Conservation (phyloP, 2,113 vertebrate genomes). For the Tychaedon coryphoeus region DNA sequence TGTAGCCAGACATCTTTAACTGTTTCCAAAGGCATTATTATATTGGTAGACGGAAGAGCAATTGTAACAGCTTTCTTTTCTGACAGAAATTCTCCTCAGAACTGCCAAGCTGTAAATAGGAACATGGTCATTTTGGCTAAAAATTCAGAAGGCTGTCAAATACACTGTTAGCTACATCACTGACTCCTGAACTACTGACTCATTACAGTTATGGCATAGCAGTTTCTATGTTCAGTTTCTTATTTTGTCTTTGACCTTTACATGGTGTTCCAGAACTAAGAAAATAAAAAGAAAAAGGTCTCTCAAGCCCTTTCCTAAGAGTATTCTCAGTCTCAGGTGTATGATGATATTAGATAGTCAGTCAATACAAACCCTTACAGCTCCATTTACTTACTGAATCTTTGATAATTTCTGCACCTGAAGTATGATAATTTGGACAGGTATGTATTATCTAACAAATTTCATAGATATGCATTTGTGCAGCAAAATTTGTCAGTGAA, state of each 20-base stretch:
- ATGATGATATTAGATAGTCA: neutral
- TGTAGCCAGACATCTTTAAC: neutral
- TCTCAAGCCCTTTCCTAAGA: neutral
- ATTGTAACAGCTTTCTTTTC: neutral
- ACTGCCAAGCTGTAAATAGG: neutral
- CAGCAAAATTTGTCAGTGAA: neutral
- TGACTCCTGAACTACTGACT: neutral
- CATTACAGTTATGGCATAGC: neutral
- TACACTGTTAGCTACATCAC: neutral
- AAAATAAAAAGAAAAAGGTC: neutral
- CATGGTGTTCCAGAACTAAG: neutral
- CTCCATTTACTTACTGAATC: neutral
- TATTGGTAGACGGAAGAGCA: neutral
- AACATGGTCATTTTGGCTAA: neutral
- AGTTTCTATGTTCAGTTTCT: neutral
- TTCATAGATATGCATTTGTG: neutral
- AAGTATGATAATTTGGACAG: neutral
- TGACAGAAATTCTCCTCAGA: neutral
- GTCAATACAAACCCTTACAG: neutral
- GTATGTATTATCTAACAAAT: neutral
- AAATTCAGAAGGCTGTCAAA: neutral
- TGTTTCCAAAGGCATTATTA: neutral
- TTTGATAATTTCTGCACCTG: neutral
- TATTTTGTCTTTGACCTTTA: neutral
- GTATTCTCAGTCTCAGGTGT: neutral